A percentile compares a stretch with the other conserved stretches of the same genome.
phyloP scores from a whole-genome alignment of 2,113 vertebrate genomes.

The Dasyurus viverrinus region DNA sequence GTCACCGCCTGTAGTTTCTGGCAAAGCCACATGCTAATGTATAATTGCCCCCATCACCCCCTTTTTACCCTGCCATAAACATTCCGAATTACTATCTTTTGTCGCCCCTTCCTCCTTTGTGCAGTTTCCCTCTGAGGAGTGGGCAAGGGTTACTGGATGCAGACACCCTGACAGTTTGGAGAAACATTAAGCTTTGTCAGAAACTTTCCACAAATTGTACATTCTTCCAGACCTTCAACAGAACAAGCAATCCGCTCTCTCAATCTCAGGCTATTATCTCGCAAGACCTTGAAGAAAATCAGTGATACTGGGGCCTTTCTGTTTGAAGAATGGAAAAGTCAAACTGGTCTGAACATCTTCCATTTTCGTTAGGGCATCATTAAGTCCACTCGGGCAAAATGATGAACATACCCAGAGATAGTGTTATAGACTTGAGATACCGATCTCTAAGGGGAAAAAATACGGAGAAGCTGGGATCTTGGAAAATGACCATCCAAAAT shows the following conservation, averaged over 20 bases:
- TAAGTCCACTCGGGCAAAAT: conserved; percentile 7
- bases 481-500: conserved; percentile 22
- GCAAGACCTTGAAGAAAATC: conserved; percentile 47
- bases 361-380: conserved; percentile 31
- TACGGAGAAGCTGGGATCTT: not conserved
- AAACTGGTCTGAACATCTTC: conserved; percentile 3
- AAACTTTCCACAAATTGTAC: conserved; percentile 46
- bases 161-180: conserved; percentile 18
- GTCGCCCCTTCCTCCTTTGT: not conserved
- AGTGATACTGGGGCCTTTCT: conserved; percentile 36
- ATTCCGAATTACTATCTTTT: not conserved
- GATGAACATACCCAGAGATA: not conserved
- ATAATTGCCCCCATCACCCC: not conserved
- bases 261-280: conserved; percentile 31
- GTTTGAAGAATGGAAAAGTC: conserved; percentile 46
- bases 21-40: not conserved
- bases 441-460: not conserved
- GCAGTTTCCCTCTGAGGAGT: not conserved
- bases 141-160: not conserved
- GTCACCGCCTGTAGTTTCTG: not conserved
- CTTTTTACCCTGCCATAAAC: not conserved
- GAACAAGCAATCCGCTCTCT: conserved; percentile 41
- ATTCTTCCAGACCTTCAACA: conserved; percentile 55
- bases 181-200: conserved; percentile 34
- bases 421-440: not conserved